Evolutionary conservation across 2,113 vertebrate genomes (phyloP).

Genomic region (Syngnathoides biaculeatus): DNA sequence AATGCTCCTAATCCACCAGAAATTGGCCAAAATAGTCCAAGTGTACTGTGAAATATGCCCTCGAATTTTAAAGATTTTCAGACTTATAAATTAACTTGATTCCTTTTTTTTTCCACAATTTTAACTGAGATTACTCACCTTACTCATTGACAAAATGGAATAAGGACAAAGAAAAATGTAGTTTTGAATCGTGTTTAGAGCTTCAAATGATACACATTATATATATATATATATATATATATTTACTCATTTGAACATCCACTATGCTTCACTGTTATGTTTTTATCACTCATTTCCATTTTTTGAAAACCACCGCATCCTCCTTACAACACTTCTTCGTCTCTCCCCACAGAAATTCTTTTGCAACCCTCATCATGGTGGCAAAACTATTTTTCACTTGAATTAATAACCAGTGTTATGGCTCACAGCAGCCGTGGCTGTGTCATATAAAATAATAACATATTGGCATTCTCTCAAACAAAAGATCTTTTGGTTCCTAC

Average conservation of each 20-base stretch:
- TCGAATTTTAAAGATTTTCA: neutral
- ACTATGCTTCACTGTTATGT: neutral
- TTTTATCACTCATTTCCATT: constrained; percentile 5
- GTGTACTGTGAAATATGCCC: no score
- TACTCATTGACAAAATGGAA: neutral
- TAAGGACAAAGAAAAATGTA: neutral
- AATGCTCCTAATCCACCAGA: no score
- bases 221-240: no score
- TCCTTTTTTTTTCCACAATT: no score
- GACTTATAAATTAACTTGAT: neutral
- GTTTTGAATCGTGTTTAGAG: neutral
- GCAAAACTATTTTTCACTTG: neutral
- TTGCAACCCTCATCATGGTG: constrained; percentile 4
- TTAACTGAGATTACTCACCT: neutral
- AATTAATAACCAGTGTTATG: neutral
- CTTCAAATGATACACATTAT: no score
- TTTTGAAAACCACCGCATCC: constrained; percentile 27
- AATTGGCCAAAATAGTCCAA: no score
- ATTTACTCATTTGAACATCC: neutral
- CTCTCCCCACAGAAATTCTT: neutral
- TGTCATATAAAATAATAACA: neutral
- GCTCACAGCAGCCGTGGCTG: neutral
- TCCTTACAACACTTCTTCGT: constrained; percentile 20
- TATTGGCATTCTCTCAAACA: neutral
- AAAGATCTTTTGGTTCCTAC: neutral